Evolutionary conservation across 2,113 vertebrate species (phyloP).

Genomic region (Chionodraco myersi): DNA sequence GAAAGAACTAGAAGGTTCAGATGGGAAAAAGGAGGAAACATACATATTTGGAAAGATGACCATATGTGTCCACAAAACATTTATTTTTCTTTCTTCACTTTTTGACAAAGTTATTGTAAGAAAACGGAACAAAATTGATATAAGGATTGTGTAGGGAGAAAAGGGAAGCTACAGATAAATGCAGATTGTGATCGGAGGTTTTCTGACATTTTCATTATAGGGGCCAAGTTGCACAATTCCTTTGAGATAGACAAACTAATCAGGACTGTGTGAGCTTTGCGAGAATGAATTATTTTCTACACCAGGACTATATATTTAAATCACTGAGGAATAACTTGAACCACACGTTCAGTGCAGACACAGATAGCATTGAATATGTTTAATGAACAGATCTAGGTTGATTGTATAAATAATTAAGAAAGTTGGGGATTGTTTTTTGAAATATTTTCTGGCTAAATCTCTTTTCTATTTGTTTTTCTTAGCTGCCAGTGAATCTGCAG

Average conservation of each 20-base stretch:
- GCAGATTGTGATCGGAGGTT: conserved; percentile 31
- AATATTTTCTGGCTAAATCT: conserved; percentile 5
- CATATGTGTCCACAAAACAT: not conserved
- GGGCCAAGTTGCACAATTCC: conserved; percentile 22
- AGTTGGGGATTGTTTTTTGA: not conserved
- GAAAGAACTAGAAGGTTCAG: not conserved
- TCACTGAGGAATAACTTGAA: conserved; percentile 20
- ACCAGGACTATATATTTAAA: conserved; percentile 27
- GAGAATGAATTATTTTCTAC: conserved; percentile 47
- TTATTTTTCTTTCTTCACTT: too few relatives aligned
- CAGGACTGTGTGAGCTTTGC: conserved; percentile 2
- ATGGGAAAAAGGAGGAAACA: too few relatives aligned
- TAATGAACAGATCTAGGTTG: conserved; percentile 12
- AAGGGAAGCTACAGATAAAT: conserved; percentile 19
- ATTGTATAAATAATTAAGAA: conserved; percentile 24
- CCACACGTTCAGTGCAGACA: not conserved
- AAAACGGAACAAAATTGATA: not conserved
- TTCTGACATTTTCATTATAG: conserved; percentile 59
- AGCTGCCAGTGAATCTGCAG: conserved; percentile 93
- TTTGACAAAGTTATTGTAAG: not conserved
- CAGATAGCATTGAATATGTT: not conserved
- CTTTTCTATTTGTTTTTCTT: conserved; percentile 35
- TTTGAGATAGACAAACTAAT: conserved; percentile 27
- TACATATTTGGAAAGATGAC: too few relatives aligned
- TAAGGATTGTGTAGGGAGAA: not conserved